A percentile compares a stretch with the other conserved stretches of the same genome.
Conservation (phyloP, 2,113 vertebrate species). For the Lethenteron reissneri region DNA sequence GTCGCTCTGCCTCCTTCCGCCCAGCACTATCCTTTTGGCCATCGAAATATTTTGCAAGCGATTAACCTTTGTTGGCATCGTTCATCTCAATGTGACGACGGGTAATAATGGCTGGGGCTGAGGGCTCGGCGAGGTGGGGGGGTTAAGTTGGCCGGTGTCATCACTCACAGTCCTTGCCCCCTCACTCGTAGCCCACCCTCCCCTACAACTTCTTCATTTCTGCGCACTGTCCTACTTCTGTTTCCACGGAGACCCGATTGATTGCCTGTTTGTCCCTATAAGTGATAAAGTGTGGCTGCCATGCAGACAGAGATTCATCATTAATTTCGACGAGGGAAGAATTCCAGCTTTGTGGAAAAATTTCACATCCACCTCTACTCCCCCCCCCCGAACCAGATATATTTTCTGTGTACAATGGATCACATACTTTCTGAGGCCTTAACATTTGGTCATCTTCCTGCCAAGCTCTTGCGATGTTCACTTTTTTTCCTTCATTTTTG, state of each 20-base stretch:
- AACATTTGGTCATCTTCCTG: too few species aligned
- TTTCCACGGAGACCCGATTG: conserved; percentile 5
- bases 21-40: neutral
- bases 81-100: conserved; percentile 7
- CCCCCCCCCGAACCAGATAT: too few species aligned
- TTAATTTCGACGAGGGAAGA: conserved; percentile 1
- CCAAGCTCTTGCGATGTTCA: too few species aligned
- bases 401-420: too few species aligned
- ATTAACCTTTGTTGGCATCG: conserved; percentile 6
- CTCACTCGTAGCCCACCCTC: neutral
- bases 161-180: neutral
- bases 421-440: too few species aligned
- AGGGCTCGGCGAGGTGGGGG: neutral
- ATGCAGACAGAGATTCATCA: conserved; percentile 4
- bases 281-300: conserved; percentile 6
- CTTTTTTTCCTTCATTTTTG: too few species aligned
- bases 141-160: conserved; percentile 1
- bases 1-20: too few species aligned
- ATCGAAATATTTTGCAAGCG: conserved; percentile 6
- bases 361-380: neutral
- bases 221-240: neutral
- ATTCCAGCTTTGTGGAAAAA: conserved; percentile 1
- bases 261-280: conserved; percentile 4
- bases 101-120: conserved; percentile 3
- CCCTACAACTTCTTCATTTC: neutral